Conservation (phyloP, 2,888 invertebrate species). For the Dryobotodes eremita region DNA sequence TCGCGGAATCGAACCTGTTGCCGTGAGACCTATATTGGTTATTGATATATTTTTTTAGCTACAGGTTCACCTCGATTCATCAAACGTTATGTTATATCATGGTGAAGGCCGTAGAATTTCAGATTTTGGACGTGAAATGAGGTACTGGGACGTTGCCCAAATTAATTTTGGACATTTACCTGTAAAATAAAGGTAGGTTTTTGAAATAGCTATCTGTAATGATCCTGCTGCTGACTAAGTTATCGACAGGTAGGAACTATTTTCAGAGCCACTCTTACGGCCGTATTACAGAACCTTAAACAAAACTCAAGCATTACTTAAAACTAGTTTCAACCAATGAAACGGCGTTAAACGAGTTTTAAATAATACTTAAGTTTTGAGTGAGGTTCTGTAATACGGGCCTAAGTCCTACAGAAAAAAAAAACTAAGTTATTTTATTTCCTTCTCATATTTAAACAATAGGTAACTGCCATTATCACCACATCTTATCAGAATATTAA, state of each 20-base stretch:
- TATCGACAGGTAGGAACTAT: neutral
- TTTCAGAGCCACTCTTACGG: neutral
- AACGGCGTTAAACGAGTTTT: too few species aligned
- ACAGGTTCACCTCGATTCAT: neutral
- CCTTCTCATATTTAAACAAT: neutral
- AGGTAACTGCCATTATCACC: neutral
- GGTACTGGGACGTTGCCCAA: too few species aligned
- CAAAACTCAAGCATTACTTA: too few species aligned
- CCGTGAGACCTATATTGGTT: conserved; percentile 21
- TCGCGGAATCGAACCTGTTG: conserved; percentile 54
- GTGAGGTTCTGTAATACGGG: too few species aligned
- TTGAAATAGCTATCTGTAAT: neutral
- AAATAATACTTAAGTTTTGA: too few species aligned
- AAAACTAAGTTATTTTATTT: neutral
- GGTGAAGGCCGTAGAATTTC: neutral
- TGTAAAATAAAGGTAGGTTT: neutral
- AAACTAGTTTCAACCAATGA: too few species aligned
- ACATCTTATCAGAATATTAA: neutral
- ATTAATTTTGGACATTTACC: neutral
- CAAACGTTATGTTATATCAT: neutral
- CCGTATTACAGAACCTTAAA: too few species aligned
- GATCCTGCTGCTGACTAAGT: neutral
- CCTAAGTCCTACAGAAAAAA: too few species aligned
- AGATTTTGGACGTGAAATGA: neutral
- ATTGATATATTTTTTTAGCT: conserved; percentile 23